Conservation (phyloP, 35 echinoderm and acorn worm genomes). For the Heliocidaris erythrogramma region DNA sequence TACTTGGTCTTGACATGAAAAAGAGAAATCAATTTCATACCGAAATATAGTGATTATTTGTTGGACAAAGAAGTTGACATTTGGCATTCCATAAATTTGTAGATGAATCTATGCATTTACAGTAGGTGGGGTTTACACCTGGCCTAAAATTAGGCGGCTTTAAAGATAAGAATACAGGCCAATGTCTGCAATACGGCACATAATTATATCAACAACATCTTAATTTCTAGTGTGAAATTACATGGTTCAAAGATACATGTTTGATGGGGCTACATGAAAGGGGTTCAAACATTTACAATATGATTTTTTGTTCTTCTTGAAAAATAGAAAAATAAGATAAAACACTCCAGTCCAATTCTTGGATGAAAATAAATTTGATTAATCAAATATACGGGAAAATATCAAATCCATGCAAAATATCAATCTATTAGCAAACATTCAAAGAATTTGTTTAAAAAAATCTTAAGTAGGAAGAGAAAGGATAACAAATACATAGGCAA, state of each 20-base stretch:
- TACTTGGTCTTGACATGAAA: too few relatives aligned
- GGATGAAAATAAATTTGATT: neutral
- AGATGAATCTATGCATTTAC: too few relatives aligned
- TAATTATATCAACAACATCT: neutral
- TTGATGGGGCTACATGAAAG: neutral
- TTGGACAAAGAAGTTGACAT: too few relatives aligned
- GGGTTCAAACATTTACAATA: neutral
- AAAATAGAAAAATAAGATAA: slow-evolving; percentile 6
- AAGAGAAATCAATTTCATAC: too few relatives aligned
- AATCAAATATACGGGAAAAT: neutral
- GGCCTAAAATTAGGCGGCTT: too few relatives aligned
- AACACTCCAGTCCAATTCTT: slow-evolving; percentile 8
- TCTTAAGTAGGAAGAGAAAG: neutral
- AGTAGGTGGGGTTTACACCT: too few relatives aligned
- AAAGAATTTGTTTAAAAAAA: neutral
- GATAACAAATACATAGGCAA: neutral
- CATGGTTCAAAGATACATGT: neutral
- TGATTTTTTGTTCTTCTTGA: neutral
- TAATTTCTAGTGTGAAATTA: neutral
- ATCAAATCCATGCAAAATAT: neutral
- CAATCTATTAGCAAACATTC: neutral
- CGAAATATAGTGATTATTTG: too few relatives aligned
- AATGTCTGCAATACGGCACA: too few relatives aligned
- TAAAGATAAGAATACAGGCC: too few relatives aligned
- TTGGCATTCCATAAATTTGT: too few relatives aligned